These are phyloP conservation scores for Apis cerana DNA, from an alignment of 1,140 invertebrate species.

Conservation along the genomic window DNA sequence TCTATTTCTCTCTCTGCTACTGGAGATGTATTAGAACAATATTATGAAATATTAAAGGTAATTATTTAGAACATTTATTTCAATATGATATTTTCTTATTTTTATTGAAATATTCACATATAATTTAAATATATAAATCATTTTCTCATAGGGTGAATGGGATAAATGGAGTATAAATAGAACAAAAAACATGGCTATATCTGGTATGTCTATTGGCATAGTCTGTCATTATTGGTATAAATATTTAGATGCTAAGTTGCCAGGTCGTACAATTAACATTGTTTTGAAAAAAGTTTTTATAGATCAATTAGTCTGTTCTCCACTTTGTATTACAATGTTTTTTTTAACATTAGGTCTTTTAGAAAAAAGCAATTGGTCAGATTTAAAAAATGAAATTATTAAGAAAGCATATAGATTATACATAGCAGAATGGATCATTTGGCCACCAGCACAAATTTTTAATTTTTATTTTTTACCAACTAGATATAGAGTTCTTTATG, in stretches of 20 bases:
- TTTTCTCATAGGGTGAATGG: constrained; percentile 77
- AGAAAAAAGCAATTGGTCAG: constrained; percentile 84
- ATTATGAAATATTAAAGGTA: constrained; percentile 88
- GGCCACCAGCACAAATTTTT: constrained; percentile 91
- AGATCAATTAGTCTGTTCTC: constrained; percentile 94
- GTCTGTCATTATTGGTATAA: constrained; percentile 93
- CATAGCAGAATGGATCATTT: constrained; percentile 90
- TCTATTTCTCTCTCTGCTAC: constrained; percentile 88
- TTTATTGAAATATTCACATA: not conserved
- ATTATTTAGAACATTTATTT: not conserved
- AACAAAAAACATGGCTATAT: constrained; percentile 90
- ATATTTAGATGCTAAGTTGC: constrained; percentile 86
- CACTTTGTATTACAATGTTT: constrained; percentile 90
- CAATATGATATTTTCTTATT: not conserved
- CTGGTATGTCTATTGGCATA: constrained; percentile 90
- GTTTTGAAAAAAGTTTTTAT: constrained; percentile 92
- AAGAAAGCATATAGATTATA: constrained; percentile 91
- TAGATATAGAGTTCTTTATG: constrained; percentile 93
- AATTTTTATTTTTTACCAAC: constrained; percentile 95
- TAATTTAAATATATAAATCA: not conserved
- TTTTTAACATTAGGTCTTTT: constrained; percentile 89
- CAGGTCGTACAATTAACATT: constrained; percentile 85
- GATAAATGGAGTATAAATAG: constrained; percentile 85
- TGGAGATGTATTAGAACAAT: constrained; percentile 93
- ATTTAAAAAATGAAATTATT: constrained; percentile 88